Percentiles rank a stretch among this genome's conserved stretches.
Evolutionary conservation across 2,113 vertebrate genomes (phyloP).

Genomic region (Bufo gargarizans): DNA sequence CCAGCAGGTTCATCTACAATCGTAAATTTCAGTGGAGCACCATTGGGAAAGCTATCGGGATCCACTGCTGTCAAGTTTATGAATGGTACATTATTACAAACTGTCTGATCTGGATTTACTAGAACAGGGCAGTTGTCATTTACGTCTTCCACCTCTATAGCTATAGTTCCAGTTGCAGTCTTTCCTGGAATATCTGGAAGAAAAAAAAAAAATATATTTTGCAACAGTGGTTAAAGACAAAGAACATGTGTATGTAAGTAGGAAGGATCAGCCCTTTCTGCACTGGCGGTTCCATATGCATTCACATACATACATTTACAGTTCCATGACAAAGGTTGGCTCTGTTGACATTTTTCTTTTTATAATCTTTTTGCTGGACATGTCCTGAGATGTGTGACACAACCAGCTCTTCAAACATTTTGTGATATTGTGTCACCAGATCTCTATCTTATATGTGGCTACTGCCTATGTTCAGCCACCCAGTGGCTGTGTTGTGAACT

Average conservation of each 20-base stretch:
- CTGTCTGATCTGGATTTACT: constrained; percentile 63
- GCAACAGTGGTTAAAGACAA: neutral
- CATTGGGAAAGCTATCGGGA: constrained; percentile 76
- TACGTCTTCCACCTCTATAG: constrained; percentile 80
- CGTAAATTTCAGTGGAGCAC: constrained; percentile 80
- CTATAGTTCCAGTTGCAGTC: constrained; percentile 86
- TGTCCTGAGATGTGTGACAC: no score
- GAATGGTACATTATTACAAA: constrained; percentile 72
- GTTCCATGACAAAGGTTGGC: neutral
- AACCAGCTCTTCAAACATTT: no score
- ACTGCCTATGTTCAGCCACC: no score
- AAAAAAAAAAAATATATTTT: neutral
- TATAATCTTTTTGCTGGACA: no score
- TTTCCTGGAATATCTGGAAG: constrained; percentile 74
- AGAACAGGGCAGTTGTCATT: constrained; percentile 91
- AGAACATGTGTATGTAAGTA: neutral
- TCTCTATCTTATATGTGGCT: no score
- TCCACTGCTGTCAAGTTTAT: constrained; percentile 82
- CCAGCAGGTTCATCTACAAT: constrained; percentile 70
- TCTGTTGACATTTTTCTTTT: no score
- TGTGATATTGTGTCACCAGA: no score
- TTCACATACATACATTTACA: neutral
- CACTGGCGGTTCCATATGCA: neutral
- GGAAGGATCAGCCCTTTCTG: neutral
- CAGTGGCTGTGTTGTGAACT: no score